Evolutionary conservation across 2,888 invertebrate genomes (phyloP).

Genomic region (Pogonocherus hispidulus): DNA sequence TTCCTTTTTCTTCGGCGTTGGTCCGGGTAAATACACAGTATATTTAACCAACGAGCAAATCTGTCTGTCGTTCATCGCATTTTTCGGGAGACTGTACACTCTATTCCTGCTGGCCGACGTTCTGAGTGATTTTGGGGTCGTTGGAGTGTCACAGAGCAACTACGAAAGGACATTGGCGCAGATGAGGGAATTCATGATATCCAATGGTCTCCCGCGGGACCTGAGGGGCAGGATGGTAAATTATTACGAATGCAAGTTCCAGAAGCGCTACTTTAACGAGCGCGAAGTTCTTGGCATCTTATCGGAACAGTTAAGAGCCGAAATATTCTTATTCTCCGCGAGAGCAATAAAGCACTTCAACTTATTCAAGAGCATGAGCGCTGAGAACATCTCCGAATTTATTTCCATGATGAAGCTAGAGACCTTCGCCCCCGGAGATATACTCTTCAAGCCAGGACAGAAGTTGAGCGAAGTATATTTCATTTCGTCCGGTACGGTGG

Average conservation of each 20-base stretch:
- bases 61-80: conserved; percentile 44
- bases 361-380: conserved; percentile 61
- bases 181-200: conserved; percentile 70
- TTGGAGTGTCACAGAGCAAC: conserved; percentile 63
- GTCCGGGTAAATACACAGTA: neutral
- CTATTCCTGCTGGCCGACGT: conserved; percentile 53
- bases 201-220: conserved; percentile 70
- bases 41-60: neutral
- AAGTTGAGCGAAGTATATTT: conserved; percentile 69
- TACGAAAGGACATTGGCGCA: conserved; percentile 70
- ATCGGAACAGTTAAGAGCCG: conserved; percentile 64
- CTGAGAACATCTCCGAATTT: conserved; percentile 38
- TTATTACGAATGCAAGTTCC: conserved; percentile 71
- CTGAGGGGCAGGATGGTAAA: conserved; percentile 68
- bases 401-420: conserved; percentile 32
- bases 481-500: conserved; percentile 70
- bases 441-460: conserved; percentile 66
- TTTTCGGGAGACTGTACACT: conserved; percentile 55
- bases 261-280: conserved; percentile 71
- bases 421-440: conserved; percentile 56
- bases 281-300: conserved; percentile 58
- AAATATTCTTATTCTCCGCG: conserved; percentile 69
- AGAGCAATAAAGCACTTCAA: conserved; percentile 68
- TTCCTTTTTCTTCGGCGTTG: conserved; percentile 53
- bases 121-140: conserved; percentile 55